Base-by-base conservation (phyloP, 2,113 vertebrate genomes). In the Hippocampus comes region DNA sequence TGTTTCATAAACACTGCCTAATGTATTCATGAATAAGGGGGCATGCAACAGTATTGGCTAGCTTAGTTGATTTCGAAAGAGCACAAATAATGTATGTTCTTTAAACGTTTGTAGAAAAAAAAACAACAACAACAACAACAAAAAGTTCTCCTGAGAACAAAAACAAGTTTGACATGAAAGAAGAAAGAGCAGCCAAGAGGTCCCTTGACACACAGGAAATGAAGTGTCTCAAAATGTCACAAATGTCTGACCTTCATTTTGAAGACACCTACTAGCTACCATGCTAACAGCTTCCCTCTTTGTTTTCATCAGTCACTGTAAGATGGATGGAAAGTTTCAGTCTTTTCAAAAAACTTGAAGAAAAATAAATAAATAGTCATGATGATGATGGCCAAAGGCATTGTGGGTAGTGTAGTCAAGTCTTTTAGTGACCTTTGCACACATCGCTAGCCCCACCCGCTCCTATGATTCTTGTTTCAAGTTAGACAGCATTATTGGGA, bases 11-110 rank as follows among this genome's bases (percentile, higher is more conserved):
- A 63, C 60, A 63, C 15, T 63, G 18, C 15, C 10, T 14, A 34
- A 63, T 7, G 15, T 38, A 38, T 63, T 34, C 25, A 63, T 18
- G 18, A 17, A 18, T 21, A 20, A 64, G 8, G 21, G 27, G 42
- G 18, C 18, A 30, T 21, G 30, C 63, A 64, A 14, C 30, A 56
- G 34, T 41, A 34, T n/a, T 64, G 63, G 72, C 60, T 68, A 83
- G 72, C 67, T 69, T 73, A 81, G 81, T 73, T 80, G 69, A 86
- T 88, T 88, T 78, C 88, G 86, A 63, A 85, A 73, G 46, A 78
- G 34, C 74, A 83, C 76, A 68, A 67, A 79, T 78, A 61, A 68
- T 87, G 75, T 78, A 82, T 72, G 70, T 76, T 57, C 77, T 25
- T 76, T 66, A 23, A 10, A 23, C 48, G 48, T 51, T 18, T 51